Evolutionary conservation across 2,888 invertebrate species (phyloP), one percentile per base, ranked within the genome.

Genomic region (Drosophila eohydei): DNA sequence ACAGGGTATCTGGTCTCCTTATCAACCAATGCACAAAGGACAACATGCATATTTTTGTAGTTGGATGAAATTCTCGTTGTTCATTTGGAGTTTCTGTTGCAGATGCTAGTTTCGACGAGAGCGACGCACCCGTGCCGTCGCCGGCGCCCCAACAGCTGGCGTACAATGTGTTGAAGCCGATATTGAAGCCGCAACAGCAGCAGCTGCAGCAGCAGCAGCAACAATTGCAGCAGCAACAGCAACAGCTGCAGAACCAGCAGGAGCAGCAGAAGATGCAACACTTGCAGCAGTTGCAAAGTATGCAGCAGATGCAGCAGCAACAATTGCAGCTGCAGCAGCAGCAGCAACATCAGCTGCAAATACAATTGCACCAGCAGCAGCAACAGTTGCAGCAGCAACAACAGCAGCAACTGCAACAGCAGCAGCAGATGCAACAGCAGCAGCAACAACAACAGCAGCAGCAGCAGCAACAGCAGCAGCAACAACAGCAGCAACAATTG

Each of bases 31-130:
- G 30, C 6, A 32, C 30, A 32, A 21, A 21, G 21, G 12, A 44
- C 26, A 3, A 1, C 21, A 3, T 7, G 26, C 44, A 44, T 44
- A 26, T 28, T 44, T 44, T 28, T 26, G 44, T 14, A 14, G n/a
- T n/a, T 46, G 14, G 7, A n/a, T 28, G 46, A 8, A 28, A 8
- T 28, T 28, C 11, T 41, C 2, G 43, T 21, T 44, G 44, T 6
- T 36, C 12, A 12, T 4, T 36, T 36, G 36, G 36, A 36, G 26
- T 48, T 30, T 32, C 4, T n/a, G 9, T 52, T 67, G 46, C 65
- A 91, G 85, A 89, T 79, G 82, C 77, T 56, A 91, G 91, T 68
- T 92, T 91, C 77, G 92, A 92, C 46, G 92, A 92, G 64, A 91
- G 89, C 66, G 92, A 92, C 67, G 36, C 28, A 0, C 59, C 65